Base-by-base conservation (phyloP, 1,140 invertebrate species). In the Chionoecetes opilio region DNA sequence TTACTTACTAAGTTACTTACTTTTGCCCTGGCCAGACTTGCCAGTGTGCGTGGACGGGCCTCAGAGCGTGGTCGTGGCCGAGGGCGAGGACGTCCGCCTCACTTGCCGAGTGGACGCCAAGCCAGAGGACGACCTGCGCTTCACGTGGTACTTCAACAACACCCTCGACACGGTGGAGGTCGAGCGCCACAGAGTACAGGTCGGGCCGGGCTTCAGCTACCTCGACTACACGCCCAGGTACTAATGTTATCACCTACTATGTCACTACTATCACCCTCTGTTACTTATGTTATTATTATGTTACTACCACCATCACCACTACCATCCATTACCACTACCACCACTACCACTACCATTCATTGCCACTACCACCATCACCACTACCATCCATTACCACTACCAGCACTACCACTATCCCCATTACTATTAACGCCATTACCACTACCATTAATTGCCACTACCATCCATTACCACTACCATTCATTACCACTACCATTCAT, bases 211-310 rank as follows among this genome's bases (percentile, higher is more conserved):
- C 0, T 35, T 75, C 93, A 93, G 93, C 93, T 93, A 46, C 86
- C 86, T 93, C 32, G 93, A 93, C 29, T 93, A 93, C 46, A 93
- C 93, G 34, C 93, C 93, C 9, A 93, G 93, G 93, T 93, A 87
- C 14, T 35, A 29, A 14, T 46, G 82, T 34, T 3, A 11, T 34
- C n/a, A n/a, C n/a, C n/a, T n/a, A n/a, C n/a, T n/a, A n/a, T n/a
- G n/a, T n/a, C 46, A 3, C 46, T 17, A 53, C 46, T 9, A 53
- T 9, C 46, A 2, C 46, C 3, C 38, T 8, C 37, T n/a, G 0
- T 34, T 3, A 75, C 34, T 82, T 34, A 29, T 32, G 3, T 46
- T 38, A 26, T 29, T 34, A 8, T 89, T 17, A 75, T 75, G 8
- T n/a, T n/a, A n/a, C n/a, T n/a, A n/a, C n/a, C n/a, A n/a, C n/a